Percentiles rank a stretch among this genome's conserved stretches.
phyloP scores from a whole-genome alignment of 92 coral and sea anemone species.

The Parazoanthus swiftii region DNA sequence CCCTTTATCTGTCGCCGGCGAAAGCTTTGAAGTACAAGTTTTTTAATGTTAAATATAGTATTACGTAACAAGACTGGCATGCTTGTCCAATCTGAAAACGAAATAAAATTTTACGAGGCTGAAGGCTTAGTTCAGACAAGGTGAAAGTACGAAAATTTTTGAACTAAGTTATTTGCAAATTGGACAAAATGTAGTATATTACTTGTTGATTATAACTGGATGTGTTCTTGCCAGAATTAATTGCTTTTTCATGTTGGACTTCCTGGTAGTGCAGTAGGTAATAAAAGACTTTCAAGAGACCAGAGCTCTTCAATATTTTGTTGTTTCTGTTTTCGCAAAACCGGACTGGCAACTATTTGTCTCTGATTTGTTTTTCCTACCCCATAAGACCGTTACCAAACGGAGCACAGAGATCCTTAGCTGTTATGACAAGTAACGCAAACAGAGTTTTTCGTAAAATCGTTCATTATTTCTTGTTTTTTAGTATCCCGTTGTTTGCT shows the following conservation, averaged over 20 bases:
- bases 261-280: neutral
- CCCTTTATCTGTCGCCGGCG: neutral
- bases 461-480: too few species aligned
- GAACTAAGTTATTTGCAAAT: neutral
- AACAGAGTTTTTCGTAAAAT: neutral
- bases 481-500: neutral
- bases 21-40: neutral
- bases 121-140: too few species aligned
- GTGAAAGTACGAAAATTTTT: neutral
- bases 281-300: neutral
- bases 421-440: neutral
- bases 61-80: too few species aligned
- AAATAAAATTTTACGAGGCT: too few species aligned
- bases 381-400: neutral
- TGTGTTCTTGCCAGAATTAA: neutral
- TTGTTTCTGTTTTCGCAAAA: neutral
- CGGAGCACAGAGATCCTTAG: neutral
- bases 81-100: too few species aligned
- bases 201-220: neutral
- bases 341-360: too few species aligned
- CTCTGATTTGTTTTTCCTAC: neutral
- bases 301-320: neutral
- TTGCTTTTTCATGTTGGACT: neutral
- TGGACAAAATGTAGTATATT: neutral
- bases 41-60: too few species aligned